Evolutionary conservation across 92 coral and sea anemone genomes (phyloP).

Genomic region (Epizoanthus ramosus): DNA sequence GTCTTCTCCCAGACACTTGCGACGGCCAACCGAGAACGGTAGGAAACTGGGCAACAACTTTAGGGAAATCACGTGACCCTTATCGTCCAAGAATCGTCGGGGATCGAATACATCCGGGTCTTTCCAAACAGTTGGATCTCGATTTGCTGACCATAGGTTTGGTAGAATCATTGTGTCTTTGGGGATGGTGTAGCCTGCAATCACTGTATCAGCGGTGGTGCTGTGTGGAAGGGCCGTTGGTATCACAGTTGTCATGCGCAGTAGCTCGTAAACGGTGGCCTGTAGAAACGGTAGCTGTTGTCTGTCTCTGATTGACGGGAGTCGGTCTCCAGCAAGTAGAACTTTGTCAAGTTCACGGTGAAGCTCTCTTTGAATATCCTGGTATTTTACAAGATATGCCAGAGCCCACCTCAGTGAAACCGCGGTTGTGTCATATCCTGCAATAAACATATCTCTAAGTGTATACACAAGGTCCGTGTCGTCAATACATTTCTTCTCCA

Average conservation of each 20-base stretch:
- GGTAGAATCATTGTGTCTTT: no score
- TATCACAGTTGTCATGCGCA: slow-evolving; percentile 57
- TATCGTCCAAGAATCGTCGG: slow-evolving; percentile 67
- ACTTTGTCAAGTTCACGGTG: slow-evolving; percentile 71
- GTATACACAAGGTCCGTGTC: no score
- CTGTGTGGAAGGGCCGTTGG: slow-evolving; percentile 28
- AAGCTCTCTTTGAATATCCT: slow-evolving; percentile 61
- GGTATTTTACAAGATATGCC: slow-evolving; percentile 64
- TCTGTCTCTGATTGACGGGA: slow-evolving; percentile 61
- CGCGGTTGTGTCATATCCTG: slow-evolving; percentile 69
- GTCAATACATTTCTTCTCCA: no score
- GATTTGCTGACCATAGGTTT: no score
- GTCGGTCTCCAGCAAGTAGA: slow-evolving; percentile 53
- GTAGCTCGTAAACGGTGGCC: slow-evolving; percentile 69
- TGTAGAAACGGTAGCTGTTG: slow-evolving; percentile 63
- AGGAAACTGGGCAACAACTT: no score
- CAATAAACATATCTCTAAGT: no score
- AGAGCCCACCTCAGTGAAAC: slow-evolving; percentile 62
- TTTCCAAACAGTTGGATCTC: no score
- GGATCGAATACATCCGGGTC: slow-evolving; percentile 33
- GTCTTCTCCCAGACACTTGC: no score
- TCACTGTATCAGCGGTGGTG: no score
- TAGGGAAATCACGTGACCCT: neutral
- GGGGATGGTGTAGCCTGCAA: no score
- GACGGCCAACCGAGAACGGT: no score